Base-by-base conservation (phyloP, 2,888 invertebrate genomes). In the Dexiosoma caninum region DNA sequence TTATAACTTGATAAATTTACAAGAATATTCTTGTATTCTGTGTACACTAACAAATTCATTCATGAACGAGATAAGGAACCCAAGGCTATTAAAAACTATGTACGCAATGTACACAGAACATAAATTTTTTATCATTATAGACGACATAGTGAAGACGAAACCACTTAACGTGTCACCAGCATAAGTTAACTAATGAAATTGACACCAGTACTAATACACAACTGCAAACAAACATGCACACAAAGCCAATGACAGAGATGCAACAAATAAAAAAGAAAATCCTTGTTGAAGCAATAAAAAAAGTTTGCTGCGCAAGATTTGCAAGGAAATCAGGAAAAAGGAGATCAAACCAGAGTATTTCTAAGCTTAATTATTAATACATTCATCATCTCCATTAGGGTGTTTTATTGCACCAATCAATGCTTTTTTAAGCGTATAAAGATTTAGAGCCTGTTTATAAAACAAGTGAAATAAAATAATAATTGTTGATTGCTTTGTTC, bases 91-190 rank as follows among this genome's bases (percentile, higher is more conserved):
- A 44, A 53, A 44, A 44, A 37, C 44, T 42, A 37, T 53, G 35
- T 55, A n/a, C n/a, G n/a, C n/a, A n/a, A n/a, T n/a, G n/a, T n/a
- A n/a, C n/a, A n/a, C n/a, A 55, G 35, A 37, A 46, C 10, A 55
- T 44, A 44, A 19, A 64, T 55, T 42, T n/a, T 64, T 42, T 21
- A 53, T 53, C 42, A 21, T 12, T 21, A 46, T 21, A 59, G 44
- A 19, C 59, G 23, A 5, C 27, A 27, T 27, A 44, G 19, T 55
- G 8, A 51, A 69, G 53, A 44, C 44, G 14, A 71, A 74, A 71
- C 44, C 71, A 71, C 80, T 76, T 80, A 60, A 80, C 70, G 53
- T 71, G 80, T 80, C 76, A 80, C 53, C 12, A 53, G 67, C 64
- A 75, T 35, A 66, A 71, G 70, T 71, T 71, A 71, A 67, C 51